phyloP scores from a whole-genome alignment of 2,113 vertebrate genomes.

The Phoxinus phoxinus region DNA sequence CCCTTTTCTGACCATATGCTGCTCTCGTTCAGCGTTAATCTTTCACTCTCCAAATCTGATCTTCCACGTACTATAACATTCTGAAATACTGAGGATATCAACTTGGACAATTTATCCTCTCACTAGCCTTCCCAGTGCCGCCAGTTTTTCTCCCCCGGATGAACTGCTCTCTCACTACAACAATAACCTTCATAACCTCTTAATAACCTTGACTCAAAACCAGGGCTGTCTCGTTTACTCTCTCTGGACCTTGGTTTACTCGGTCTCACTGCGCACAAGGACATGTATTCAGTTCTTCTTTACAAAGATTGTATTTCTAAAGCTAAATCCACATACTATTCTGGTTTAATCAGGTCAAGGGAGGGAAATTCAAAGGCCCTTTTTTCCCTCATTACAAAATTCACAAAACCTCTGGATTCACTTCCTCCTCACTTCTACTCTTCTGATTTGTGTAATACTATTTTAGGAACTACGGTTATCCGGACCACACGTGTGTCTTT shows the following conservation, averaged over 20 bases:
- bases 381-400: constrained; percentile 15
- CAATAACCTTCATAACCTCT: background rate
- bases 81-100: too few relatives aligned
- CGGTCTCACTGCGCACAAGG: background rate
- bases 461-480: too few relatives aligned
- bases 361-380: constrained; percentile 21
- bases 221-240: background rate
- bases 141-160: too few relatives aligned
- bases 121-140: too few relatives aligned
- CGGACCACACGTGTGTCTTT: too few relatives aligned
- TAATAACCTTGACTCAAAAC: background rate
- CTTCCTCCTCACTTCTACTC: constrained; percentile 6
- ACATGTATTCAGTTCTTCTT: background rate
- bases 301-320: constrained; percentile 29
- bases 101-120: too few relatives aligned
- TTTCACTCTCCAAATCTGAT: too few relatives aligned
- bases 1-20: too few relatives aligned
- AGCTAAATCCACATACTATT: background rate
- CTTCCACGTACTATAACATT: too few relatives aligned
- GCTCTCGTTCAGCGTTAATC: too few relatives aligned
- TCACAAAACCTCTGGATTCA: background rate
- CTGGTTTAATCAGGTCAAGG: constrained; percentile 28
- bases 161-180: too few relatives aligned
- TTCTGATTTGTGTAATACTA: constrained; percentile 4
- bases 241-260: constrained; percentile 17